Percentiles rank a stretch among this genome's conserved stretches.
Conservation (phyloP, 2,888 invertebrate genomes). For the Tortricodes alternella region DNA sequence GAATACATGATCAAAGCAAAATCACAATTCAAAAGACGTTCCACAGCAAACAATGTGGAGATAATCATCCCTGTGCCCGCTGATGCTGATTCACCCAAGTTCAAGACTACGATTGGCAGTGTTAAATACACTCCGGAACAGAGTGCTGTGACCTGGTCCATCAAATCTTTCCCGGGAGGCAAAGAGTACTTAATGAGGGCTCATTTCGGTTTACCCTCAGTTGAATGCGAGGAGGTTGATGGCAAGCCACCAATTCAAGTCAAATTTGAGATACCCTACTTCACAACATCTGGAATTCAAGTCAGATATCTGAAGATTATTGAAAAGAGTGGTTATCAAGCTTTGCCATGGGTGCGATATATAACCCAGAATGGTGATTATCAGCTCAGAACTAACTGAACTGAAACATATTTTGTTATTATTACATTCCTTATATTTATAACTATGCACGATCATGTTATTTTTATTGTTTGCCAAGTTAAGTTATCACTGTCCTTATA, state of each 20-base stretch:
- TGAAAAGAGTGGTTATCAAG: constrained; percentile 99
- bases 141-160: constrained; percentile 98
- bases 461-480: constrained; percentile 58
- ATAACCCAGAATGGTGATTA: constrained; percentile 99
- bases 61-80: constrained; percentile 97
- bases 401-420: constrained; percentile 42
- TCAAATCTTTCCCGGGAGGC: constrained; percentile 98
- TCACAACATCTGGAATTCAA: constrained; percentile 99
- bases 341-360: constrained; percentile 99
- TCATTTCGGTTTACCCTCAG: constrained; percentile 98
- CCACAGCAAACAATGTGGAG: constrained; percentile 99
- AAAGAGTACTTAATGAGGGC: constrained; percentile 99
- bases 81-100: constrained; percentile 99
- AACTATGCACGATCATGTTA: constrained; percentile 51
- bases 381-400: constrained; percentile 95
- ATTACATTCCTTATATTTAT: constrained; percentile 52
- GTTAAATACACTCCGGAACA: constrained; percentile 99
- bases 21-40: constrained; percentile 98
- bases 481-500: constrained; percentile 57
- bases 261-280: constrained; percentile 99
- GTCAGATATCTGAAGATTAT: constrained; percentile 98
- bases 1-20: constrained; percentile 99
- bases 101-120: constrained; percentile 98
- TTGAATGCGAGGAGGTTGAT: constrained; percentile 96
- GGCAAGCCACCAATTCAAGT: constrained; percentile 99